Percentiles rank a stretch among this genome's conserved stretches.
Conservation (phyloP, 2,888 invertebrate genomes). For the Nudaria mundana region DNA sequence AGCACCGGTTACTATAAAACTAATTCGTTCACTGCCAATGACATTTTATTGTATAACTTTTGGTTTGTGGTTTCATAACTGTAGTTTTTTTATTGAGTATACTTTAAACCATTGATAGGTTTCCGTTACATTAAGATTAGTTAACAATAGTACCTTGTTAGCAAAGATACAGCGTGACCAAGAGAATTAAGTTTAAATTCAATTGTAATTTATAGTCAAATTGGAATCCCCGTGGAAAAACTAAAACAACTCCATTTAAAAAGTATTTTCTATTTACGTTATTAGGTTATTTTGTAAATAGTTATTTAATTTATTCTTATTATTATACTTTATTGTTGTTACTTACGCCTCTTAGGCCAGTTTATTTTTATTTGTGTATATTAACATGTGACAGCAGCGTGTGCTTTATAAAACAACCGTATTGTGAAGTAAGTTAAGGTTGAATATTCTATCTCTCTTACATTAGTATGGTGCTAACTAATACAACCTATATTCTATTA, state of each 20-base stretch:
- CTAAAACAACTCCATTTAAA: slow-evolving; percentile 31
- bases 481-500: too few relatives aligned
- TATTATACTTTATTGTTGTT: slow-evolving; percentile 45
- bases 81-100: too few relatives aligned
- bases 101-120: neutral
- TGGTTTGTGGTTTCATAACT: neutral
- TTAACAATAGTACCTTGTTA: slow-evolving; percentile 2
- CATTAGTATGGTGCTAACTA: slow-evolving; percentile 1
- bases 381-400: slow-evolving; percentile 10
- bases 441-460: neutral
- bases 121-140: neutral
- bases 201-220: slow-evolving; percentile 27
- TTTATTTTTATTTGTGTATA: slow-evolving; percentile 16
- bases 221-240: slow-evolving; percentile 28
- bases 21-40: slow-evolving; percentile 2
- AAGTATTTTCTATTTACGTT: slow-evolving; percentile 35
- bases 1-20: neutral
- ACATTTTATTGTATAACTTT: neutral
- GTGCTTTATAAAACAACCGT: slow-evolving; percentile 12
- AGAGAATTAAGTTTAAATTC: slow-evolving; percentile 16
- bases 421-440: neutral
- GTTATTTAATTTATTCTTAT: slow-evolving; percentile 45
- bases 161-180: slow-evolving; percentile 3
- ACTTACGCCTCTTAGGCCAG: slow-evolving; percentile 23
- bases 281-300: slow-evolving; percentile 38